phyloP scores from a whole-genome alignment of 1,140 invertebrate species.

The Trichomalopsis sarcophagae region DNA sequence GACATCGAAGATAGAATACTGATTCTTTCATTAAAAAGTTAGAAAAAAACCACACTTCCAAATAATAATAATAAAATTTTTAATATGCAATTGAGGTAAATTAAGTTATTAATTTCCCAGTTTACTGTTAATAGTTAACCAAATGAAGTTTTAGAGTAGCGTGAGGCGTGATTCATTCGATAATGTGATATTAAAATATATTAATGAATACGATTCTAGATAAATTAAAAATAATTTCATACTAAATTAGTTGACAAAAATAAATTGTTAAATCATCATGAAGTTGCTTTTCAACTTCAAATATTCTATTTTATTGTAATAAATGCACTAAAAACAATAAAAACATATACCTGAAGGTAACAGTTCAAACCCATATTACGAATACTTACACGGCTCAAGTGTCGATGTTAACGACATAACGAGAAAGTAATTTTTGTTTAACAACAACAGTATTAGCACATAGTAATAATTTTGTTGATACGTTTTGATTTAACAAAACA shows the following conservation, averaged over 20 bases:
- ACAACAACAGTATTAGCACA: not conserved
- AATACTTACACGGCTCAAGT: not conserved
- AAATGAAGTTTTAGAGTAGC: no score
- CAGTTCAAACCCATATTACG: not conserved
- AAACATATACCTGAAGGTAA: not conserved
- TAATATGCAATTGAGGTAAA: not conserved
- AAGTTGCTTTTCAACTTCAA: no score
- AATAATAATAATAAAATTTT: not conserved
- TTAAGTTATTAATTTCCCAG: no score
- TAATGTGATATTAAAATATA: no score
- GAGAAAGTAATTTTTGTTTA: not conserved
- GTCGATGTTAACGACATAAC: not conserved
- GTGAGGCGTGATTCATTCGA: no score
- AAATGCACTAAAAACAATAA: not conserved
- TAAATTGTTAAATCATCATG: not conserved
- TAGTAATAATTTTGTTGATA: not conserved
- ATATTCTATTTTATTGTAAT: not conserved
- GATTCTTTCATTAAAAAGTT: not conserved
- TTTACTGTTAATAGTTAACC: not conserved
- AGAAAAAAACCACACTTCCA: no score
- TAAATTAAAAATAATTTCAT: not conserved
- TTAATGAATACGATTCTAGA: no score
- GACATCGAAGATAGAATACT: not conserved
- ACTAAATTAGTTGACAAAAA: not conserved
- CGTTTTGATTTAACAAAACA: not conserved